Base-by-base conservation (phyloP, 2,888 invertebrate genomes). In the Lamproptera curius region DNA sequence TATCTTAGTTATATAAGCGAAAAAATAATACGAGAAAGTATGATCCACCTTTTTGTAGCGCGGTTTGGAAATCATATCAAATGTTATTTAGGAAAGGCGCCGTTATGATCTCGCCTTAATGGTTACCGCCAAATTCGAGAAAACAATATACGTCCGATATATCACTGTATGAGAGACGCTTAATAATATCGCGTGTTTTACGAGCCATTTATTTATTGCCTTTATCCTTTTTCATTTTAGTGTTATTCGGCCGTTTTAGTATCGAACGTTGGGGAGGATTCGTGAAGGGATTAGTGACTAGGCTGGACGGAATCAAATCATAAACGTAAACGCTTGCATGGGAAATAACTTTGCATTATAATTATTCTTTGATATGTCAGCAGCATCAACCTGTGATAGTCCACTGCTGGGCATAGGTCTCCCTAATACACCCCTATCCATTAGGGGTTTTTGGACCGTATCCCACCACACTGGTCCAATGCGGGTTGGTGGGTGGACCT, bases 71-170 rank as follows among this genome's bases (percentile, higher is more conserved):
- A 33, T 50, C 49, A 46, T 45, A 52, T 45, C 41, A 52, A 54
- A 54, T 52, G 45, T 50, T 52, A 50, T 54, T 54, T 52, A 54
- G 35, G 54, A 37, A 47, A 49, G 45, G 50, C 41, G 38, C 34
- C 31, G 42, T 51, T 52, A 54, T 52, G 52, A 54, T 54, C 50
- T 42, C 42, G 13, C 33, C 37, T 41, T 53, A 53, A 47, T 47
- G 47, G 50, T 50, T 47, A 48, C 42, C 38, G 44, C 28, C 40
- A 39, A 51, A 53, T 51, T 51, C 47, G 40, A 16, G 50, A 43
- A 51, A 53, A 53, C 53, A 53, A 51, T 53, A 53, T 50, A 35
- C 42, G 35, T 44, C 43, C 31, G 36, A 48, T 34, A 43, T 48
- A 48, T 48, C 28, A 39, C 39, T 34, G 17, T 48, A 48, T 43